These are phyloP conservation scores for Neodontobutis hainanensis DNA, from an alignment of 2,113 vertebrate species.

Conservation along the genomic window DNA sequence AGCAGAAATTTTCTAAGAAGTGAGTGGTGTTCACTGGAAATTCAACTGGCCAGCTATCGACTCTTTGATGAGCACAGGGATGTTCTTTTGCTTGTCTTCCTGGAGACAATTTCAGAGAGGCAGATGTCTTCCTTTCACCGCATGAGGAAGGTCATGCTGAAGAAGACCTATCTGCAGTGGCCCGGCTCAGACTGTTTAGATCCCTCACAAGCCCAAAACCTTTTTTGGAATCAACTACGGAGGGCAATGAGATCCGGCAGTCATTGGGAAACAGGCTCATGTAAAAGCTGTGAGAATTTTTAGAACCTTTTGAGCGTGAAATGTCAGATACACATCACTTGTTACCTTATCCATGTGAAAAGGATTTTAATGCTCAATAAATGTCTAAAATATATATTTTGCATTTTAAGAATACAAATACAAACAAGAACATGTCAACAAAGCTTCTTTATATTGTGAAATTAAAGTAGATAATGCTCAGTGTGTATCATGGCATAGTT, in stretches of 20 bases:
- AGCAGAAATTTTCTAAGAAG: constrained; percentile 84
- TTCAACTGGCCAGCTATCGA: constrained; percentile 88
- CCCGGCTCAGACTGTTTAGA: constrained; percentile 69
- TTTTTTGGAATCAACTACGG: constrained; percentile 86
- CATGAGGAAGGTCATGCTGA: constrained; percentile 87
- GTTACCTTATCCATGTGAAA: constrained; percentile 22
- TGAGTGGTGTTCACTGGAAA: constrained; percentile 86
- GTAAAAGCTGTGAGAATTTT: neutral
- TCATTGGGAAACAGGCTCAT: constrained; percentile 39
- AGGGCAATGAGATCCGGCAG: constrained; percentile 73
- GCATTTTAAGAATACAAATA: neutral
- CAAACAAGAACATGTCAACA: constrained; percentile 1
- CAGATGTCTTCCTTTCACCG: constrained; percentile 83
- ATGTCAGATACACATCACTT: constrained; percentile 45
- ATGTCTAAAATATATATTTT: constrained; percentile 9
- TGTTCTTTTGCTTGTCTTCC: constrained; percentile 84
- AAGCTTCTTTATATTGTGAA: neutral
- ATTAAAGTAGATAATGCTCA: neutral
- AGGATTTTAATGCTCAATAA: neutral
- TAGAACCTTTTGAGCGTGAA: constrained; percentile 28
- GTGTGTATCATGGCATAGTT: neutral
- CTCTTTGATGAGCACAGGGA: constrained; percentile 86
- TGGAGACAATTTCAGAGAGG: constrained; percentile 81
- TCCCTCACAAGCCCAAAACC: constrained; percentile 69
- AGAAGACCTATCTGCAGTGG: constrained; percentile 87